Percentiles rank a stretch among this genome's conserved stretches.
Evolutionary conservation across 2,888 invertebrate species (phyloP).

Genomic region (Ichneumoninae sp.): DNA sequence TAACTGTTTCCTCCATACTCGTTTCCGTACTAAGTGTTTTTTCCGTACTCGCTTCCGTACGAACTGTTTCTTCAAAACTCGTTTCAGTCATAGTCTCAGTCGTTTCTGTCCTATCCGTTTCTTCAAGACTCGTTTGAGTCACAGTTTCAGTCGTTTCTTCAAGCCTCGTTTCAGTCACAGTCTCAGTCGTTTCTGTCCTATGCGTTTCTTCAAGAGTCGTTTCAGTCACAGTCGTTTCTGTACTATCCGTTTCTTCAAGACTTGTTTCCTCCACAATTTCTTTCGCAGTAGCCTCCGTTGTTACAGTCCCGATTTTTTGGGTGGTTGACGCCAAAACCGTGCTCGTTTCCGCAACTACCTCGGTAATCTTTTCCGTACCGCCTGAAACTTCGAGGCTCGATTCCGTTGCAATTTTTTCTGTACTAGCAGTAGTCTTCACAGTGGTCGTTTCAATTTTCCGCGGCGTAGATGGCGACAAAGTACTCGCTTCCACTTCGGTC

Average conservation of each 20-base stretch:
- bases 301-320: background rate
- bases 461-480: background rate
- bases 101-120: no score
- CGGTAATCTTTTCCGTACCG: background rate
- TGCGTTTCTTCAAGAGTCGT: no score
- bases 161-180: no score
- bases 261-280: background rate
- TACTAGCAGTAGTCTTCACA: background rate
- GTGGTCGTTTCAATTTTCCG: background rate
- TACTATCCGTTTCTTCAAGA: no score
- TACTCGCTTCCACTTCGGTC: background rate
- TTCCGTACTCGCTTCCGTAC: background rate
- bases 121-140: no score
- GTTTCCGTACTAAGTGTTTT: background rate
- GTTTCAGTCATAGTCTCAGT: background rate
- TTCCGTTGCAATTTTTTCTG: background rate
- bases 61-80: background rate
- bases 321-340: background rate
- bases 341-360: conserved; percentile 9
- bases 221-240: no score
- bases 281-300: background rate
- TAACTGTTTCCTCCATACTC: background rate
- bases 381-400: background rate
- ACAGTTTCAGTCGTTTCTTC: no score
- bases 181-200: no score